A percentile compares a stretch with the other conserved stretches of the same genome.
phyloP scores from a whole-genome alignment of 2,888 invertebrate species.

The Chloroclystis v-ata region DNA sequence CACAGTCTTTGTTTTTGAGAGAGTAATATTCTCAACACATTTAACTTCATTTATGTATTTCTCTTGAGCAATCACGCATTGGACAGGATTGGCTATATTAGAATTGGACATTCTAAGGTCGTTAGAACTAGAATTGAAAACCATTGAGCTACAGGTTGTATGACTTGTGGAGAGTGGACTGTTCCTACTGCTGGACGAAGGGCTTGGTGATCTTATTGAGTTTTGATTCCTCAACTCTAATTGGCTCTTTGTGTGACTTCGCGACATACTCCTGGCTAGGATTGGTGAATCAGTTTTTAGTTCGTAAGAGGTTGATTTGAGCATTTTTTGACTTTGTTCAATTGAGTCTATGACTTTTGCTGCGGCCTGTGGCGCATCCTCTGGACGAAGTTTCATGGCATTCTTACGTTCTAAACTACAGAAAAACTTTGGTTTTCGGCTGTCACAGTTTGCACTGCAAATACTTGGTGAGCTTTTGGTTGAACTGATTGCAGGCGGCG shows the following conservation, averaged over 20 bases:
- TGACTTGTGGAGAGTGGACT: conserved; percentile 74
- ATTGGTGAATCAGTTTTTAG: conserved; percentile 67
- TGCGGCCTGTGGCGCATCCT: conserved; percentile 69
- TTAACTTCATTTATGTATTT: conserved; percentile 72
- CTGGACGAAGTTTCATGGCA: conserved; percentile 70
- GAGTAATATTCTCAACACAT: conserved; percentile 70
- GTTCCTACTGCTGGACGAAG: conserved; percentile 71
- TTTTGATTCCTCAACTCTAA: conserved; percentile 66
- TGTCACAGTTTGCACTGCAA: conserved; percentile 65
- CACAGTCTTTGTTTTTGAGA: conserved; percentile 57
- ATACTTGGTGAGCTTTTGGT: conserved; percentile 62
- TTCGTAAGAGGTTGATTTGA: conserved; percentile 71
- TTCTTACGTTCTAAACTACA: conserved; percentile 69
- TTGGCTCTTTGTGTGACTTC: conserved; percentile 60
- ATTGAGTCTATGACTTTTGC: conserved; percentile 71
- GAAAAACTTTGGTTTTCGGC: conserved; percentile 57
- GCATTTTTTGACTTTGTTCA: conserved; percentile 72
- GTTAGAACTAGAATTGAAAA: conserved; percentile 74
- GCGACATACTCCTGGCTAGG: conserved; percentile 54
- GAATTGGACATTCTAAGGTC: conserved; percentile 72
- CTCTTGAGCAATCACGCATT: conserved; percentile 75
- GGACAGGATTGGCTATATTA: conserved; percentile 69
- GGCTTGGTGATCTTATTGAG: conserved; percentile 66
- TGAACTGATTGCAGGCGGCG: conserved; percentile 62
- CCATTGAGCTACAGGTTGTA: conserved; percentile 75